Evolutionary conservation across 2,888 invertebrate species (phyloP).

Genomic region (Platycnemis pennipes): DNA sequence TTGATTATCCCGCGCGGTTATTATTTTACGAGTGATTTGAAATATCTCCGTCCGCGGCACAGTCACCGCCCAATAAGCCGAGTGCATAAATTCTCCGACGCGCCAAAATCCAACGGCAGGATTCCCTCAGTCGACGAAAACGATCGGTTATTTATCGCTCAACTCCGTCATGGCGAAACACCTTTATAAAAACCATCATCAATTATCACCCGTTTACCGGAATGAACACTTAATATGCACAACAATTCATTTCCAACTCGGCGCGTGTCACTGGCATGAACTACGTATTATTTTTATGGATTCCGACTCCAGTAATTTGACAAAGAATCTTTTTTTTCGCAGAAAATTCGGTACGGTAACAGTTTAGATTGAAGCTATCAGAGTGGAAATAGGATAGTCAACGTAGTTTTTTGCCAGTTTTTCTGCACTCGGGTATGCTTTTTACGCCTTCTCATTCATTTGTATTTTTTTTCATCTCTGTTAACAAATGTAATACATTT

Average conservation of each 20-base stretch:
- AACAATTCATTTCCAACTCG: neutral
- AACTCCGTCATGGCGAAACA: neutral
- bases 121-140: neutral
- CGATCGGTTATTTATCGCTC: neutral
- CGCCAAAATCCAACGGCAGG: neutral
- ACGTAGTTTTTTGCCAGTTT: too few species aligned
- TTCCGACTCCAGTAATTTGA: too few species aligned
- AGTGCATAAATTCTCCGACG: neutral
- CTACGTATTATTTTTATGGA: neutral
- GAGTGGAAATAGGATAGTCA: too few species aligned
- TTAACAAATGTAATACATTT: too few species aligned
- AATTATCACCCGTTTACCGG: neutral
- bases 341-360: too few species aligned
- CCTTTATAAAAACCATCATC: neutral
- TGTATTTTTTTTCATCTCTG: too few species aligned
- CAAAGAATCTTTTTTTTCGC: too few species aligned
- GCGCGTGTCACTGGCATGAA: neutral
- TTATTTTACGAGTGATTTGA: slow-evolving; percentile 15
- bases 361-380: too few species aligned
- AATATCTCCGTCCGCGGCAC: neutral
- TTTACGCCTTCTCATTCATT: too few species aligned
- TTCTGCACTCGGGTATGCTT: too few species aligned
- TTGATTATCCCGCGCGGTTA: neutral
- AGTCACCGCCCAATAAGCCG: neutral
- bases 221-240: neutral